Conservation (phyloP, 1,140 invertebrate genomes). For the Dinoponera quadriceps region DNA sequence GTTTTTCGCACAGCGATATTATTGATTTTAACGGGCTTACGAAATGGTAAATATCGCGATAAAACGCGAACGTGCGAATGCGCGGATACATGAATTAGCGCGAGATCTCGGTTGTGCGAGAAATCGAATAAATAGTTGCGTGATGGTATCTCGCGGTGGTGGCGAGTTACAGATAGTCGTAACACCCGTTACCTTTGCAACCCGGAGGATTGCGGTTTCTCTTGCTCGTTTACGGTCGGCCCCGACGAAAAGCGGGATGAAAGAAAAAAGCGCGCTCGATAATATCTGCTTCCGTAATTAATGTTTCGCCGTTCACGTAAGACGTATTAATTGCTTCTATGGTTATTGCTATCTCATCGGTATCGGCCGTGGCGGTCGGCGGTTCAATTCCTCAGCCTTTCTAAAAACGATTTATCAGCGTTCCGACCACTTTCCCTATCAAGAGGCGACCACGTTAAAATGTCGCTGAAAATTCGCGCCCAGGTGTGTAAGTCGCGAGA, state of each 20-base stretch:
- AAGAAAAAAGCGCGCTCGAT: slow-evolving; percentile 5
- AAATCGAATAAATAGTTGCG: slow-evolving; percentile 11
- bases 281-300: slow-evolving; percentile 47
- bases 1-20: too few species aligned
- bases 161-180: background rate
- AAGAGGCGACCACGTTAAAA: slow-evolving; percentile 10
- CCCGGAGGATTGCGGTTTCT: background rate
- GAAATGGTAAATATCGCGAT: slow-evolving; percentile 7
- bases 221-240: background rate
- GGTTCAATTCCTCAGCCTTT: slow-evolving; percentile 49
- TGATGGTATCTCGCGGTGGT: background rate
- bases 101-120: background rate
- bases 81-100: background rate
- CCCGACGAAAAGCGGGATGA: background rate
- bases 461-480: background rate
- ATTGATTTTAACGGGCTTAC: too few species aligned
- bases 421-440: slow-evolving; percentile 30
- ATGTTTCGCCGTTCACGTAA: slow-evolving; percentile 28
- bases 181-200: background rate
- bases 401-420: slow-evolving; percentile 30
- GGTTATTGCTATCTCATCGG: slow-evolving; percentile 14
- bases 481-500: slow-evolving; percentile 1
- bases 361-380: background rate
- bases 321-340: slow-evolving; percentile 36
- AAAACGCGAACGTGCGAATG: too few species aligned